Evolutionary conservation across 2,888 invertebrate species (phyloP).

Genomic region (Parnassius orleans): DNA sequence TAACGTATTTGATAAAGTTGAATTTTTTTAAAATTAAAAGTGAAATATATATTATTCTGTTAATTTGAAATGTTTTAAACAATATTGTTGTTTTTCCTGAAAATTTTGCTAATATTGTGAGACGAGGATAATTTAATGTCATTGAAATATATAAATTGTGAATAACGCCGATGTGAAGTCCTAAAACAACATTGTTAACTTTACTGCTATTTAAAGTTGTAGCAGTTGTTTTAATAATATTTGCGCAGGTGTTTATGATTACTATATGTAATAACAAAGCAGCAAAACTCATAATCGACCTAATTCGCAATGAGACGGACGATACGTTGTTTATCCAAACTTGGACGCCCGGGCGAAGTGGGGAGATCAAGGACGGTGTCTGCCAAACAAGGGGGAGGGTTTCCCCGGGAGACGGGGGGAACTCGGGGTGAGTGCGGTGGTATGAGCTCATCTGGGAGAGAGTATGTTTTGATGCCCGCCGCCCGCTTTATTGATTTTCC

Average conservation of each 20-base stretch:
- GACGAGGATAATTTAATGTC: too few relatives aligned
- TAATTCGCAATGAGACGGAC: slow-evolving; percentile 72
- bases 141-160: too few relatives aligned
- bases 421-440: slow-evolving; percentile 26
- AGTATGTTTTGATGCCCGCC: slow-evolving; percentile 76
- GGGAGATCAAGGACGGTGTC: slow-evolving; percentile 80
- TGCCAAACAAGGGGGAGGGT: slow-evolving; percentile 78
- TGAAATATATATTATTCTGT: too few relatives aligned
- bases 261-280: slow-evolving; percentile 38
- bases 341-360: slow-evolving; percentile 67
- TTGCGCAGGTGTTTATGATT: slow-evolving; percentile 30
- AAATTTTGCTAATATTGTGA: too few relatives aligned
- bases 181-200: slow-evolving; percentile 15
- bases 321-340: slow-evolving; percentile 75
- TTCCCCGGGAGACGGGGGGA: slow-evolving; percentile 65
- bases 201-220: slow-evolving; percentile 6
- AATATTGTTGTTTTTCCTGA: too few relatives aligned
- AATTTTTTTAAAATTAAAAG: too few relatives aligned
- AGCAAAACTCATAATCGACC: slow-evolving; percentile 71
- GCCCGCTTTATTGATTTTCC: slow-evolving; percentile 79
- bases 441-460: slow-evolving; percentile 25
- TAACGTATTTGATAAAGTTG: too few relatives aligned
- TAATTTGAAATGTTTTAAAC: too few relatives aligned
- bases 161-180: slow-evolving; percentile 4
- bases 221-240: slow-evolving; percentile 13